phyloP scores from a whole-genome alignment of 1,140 invertebrate genomes.

The Anagrus nilaparvatae region DNA sequence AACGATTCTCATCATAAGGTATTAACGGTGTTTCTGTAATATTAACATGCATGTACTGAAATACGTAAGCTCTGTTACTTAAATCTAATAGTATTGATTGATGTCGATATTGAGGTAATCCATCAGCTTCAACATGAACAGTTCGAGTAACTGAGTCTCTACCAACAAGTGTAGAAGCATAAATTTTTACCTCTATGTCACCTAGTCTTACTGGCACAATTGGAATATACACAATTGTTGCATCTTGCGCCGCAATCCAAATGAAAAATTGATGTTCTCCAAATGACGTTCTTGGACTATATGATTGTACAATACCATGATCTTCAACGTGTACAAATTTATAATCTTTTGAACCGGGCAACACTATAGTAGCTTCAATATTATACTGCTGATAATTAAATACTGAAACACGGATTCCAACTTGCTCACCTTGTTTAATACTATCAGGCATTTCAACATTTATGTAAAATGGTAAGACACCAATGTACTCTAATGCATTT shows the following conservation, averaged over 20 bases:
- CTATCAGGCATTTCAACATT: slow-evolving; percentile 83
- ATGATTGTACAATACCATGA: slow-evolving; percentile 74
- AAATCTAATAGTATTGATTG: slow-evolving; percentile 86
- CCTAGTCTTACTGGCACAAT: slow-evolving; percentile 77
- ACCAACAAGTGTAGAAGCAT: slow-evolving; percentile 77
- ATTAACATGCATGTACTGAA: slow-evolving; percentile 92
- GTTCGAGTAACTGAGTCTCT: slow-evolving; percentile 62
- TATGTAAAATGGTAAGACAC: slow-evolving; percentile 85
- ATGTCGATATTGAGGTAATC: slow-evolving; percentile 82
- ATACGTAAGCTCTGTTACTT: slow-evolving; percentile 80
- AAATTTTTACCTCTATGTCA: slow-evolving; percentile 67
- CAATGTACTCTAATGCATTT: slow-evolving; percentile 68
- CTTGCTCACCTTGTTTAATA: slow-evolving; percentile 84
- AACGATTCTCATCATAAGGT: slow-evolving; percentile 77
- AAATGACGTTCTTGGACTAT: slow-evolving; percentile 75
- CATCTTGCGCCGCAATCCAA: slow-evolving; percentile 72
- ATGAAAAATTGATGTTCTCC: slow-evolving; percentile 92
- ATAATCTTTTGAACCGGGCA: slow-evolving; percentile 69
- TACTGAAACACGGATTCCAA: slow-evolving; percentile 82
- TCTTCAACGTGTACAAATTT: slow-evolving; percentile 92
- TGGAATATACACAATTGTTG: slow-evolving; percentile 75
- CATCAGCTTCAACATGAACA: slow-evolving; percentile 81
- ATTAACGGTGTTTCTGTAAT: slow-evolving; percentile 85
- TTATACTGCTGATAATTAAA: slow-evolving; percentile 86
- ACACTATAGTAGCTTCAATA: slow-evolving; percentile 75